These are phyloP conservation scores for Orthosia cruda DNA, from an alignment of 2,888 invertebrate species.

Conservation along the genomic window DNA sequence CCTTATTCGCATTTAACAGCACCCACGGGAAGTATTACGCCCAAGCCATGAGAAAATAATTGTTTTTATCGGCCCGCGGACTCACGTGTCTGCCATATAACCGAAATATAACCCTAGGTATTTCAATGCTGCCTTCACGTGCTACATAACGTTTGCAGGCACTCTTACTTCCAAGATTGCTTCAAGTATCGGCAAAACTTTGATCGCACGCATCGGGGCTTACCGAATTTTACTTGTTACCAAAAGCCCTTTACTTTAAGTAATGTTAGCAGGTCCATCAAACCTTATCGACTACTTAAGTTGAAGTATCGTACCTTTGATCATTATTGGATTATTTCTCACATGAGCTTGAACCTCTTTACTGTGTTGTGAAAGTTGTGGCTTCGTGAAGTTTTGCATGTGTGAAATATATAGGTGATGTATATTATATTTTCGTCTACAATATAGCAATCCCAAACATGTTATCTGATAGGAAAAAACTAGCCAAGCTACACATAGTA, in stretches of 20 bases:
- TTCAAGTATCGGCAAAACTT: conserved; percentile 63
- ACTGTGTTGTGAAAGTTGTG: conserved; percentile 1
- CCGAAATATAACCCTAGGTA: conserved; percentile 7
- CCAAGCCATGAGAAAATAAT: conserved; percentile 7
- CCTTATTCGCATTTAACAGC: background rate
- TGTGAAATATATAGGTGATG: background rate
- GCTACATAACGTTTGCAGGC: conserved; percentile 10
- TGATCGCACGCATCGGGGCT: conserved; percentile 52
- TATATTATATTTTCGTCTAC: too few species aligned
- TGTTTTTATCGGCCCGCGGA: conserved; percentile 6
- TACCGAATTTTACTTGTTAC: conserved; percentile 58
- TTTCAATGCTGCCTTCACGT: background rate
- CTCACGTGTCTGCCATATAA: conserved; percentile 6
- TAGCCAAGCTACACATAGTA: background rate
- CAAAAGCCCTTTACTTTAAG: conserved; percentile 37
- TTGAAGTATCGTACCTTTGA: conserved; percentile 49
- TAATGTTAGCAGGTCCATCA: conserved; percentile 45
- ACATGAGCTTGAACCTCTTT: conserved; percentile 19
- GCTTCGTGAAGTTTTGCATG: conserved; percentile 10
- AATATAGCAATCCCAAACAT: background rate
- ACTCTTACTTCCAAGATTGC: conserved; percentile 33
- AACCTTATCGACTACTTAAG: conserved; percentile 36
- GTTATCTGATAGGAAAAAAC: too few species aligned
- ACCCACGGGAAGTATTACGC: background rate
- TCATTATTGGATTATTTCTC: conserved; percentile 55